Base-by-base conservation (phyloP, 2,113 vertebrate genomes). In the Corythornis madagascariensis region DNA sequence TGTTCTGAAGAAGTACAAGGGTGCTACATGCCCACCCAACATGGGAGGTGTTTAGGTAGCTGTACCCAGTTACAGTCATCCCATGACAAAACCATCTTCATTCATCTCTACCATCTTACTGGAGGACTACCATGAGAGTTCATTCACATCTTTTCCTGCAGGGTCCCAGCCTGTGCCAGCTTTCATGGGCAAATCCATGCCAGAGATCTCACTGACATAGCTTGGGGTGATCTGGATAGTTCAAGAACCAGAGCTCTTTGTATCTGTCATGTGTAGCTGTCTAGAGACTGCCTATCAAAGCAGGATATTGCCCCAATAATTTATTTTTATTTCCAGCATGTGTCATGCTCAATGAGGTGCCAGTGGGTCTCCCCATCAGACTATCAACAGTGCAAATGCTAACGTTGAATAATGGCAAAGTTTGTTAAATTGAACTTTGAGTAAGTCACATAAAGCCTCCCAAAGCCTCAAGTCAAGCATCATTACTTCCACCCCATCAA, bases 401-500 rank as follows among this genome's bases (percentile, higher is more conserved):
- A 14, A 74, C 72, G 25, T 2, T 65, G 69, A 93, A 84, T 55
- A 65, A 82, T 11, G 47, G 31, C 52, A 63, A 70, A 84, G n/a
- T 79, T 90, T 59, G 45, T 52, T 93, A 71, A 61, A 81, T 2
- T 66, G 10, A 65, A 67, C 38, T 81, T 86, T 61, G 45, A 59
- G 45, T 72, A 88, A 81, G 85, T 9, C 76, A 84, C 61, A 84
- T 45, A 88, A 93, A 84, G 7, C 22, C 42, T 83, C 43, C 38
- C 59, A 76, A 93, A 90, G 86, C 70, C 61, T 64, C 6, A 9
- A 93, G 69, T 75, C 76, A 73, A 25, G 57, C 73, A 47, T 42
- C 63, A 7, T 73, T 91, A 56, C 85, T 89, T 88, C 64, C 57
- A 88, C 31, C 8, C 28, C 74, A 74, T 50, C 92, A 89, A 75